Percentiles rank a stretch among this genome's conserved stretches.
These are phyloP conservation scores for Dasyurus viverrinus DNA, from an alignment of 2,113 vertebrate genomes.

Conservation along the genomic window DNA sequence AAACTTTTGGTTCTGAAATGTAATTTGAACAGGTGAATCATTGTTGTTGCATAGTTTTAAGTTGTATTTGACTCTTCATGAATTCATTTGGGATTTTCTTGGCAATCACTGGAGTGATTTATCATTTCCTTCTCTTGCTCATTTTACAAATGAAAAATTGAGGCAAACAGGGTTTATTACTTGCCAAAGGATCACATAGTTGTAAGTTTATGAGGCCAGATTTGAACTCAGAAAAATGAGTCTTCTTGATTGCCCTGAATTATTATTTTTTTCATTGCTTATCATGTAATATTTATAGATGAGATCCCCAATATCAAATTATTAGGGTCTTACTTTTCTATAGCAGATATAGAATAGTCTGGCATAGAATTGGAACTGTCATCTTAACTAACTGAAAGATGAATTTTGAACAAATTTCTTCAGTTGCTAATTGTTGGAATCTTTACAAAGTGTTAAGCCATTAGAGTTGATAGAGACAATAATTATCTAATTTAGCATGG, in stretches of 20 bases:
- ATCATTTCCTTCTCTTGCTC: background rate
- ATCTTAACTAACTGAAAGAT: background rate
- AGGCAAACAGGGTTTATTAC: background rate
- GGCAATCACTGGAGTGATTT: background rate
- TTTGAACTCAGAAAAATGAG: background rate
- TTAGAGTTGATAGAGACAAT: too few relatives aligned
- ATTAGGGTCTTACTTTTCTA: background rate
- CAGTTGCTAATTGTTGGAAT: too few relatives aligned
- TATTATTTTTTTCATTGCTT: background rate
- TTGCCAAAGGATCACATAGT: background rate
- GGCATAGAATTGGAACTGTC: background rate
- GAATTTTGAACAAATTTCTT: conserved; percentile 5
- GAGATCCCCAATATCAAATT: background rate
- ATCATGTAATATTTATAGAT: background rate
- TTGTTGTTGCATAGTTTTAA: background rate
- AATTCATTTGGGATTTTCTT: background rate
- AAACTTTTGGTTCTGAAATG: background rate
- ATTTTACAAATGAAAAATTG: background rate
- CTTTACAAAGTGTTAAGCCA: too few relatives aligned
- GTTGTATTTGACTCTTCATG: background rate
- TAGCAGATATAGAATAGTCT: background rate
- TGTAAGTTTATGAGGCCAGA: background rate
- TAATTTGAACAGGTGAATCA: background rate
- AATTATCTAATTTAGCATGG: too few relatives aligned
- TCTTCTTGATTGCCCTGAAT: background rate